Evolutionary conservation across 2,113 vertebrate genomes (phyloP).

Genomic region (Athene cunicularia): DNA sequence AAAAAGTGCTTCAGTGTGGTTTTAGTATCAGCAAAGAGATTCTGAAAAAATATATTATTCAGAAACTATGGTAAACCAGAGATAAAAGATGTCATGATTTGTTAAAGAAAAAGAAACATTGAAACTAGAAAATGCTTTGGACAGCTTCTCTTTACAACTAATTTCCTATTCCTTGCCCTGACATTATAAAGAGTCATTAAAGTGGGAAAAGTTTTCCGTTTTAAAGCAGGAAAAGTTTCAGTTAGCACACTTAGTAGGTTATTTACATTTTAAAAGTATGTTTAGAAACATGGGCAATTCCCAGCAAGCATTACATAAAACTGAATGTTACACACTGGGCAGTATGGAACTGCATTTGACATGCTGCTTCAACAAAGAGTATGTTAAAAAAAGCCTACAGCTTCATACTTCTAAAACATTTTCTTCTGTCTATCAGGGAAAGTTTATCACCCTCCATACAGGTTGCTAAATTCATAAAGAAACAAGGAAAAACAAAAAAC

Average conservation of each 20-base stretch:
- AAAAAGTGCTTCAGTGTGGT: background rate
- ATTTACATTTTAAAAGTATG: background rate
- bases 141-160: background rate
- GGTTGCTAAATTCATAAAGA: background rate
- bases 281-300: background rate
- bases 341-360: conserved; percentile 33
- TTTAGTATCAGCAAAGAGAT: background rate
- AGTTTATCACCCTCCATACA: background rate
- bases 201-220: background rate
- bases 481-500: background rate
- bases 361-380: background rate
- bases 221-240: background rate
- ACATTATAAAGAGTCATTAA: background rate
- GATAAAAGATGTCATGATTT: background rate
- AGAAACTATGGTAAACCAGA: background rate
- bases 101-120: background rate
- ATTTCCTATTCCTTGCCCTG: background rate
- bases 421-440: background rate
- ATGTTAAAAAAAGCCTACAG: background rate
- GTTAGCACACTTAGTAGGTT: background rate
- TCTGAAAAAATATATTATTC: background rate
- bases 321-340: background rate
- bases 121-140: background rate
- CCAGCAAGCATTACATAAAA: conserved; percentile 19
- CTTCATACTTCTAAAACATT: background rate